Base-by-base conservation (phyloP, 2,888 invertebrate species). In the Ophioninae sp. region DNA sequence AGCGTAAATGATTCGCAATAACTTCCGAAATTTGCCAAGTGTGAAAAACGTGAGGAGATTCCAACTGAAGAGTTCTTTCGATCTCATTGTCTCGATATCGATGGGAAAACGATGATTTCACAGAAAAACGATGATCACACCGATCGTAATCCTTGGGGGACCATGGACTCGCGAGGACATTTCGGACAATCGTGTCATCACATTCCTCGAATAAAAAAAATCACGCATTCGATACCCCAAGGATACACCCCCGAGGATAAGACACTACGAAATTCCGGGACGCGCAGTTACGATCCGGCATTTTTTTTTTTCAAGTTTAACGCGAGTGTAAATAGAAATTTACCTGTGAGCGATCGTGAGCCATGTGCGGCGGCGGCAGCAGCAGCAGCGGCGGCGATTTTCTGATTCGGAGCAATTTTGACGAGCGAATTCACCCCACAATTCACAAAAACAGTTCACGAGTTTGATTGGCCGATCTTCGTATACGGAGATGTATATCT, bases 381-480 rank as follows among this genome's bases (percentile, higher is more conserved):
- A 67, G 76, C 83, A 72, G 79, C 75, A 77, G 82, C 81, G 59
- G 83, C 62, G 30, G 84, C 62, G 88, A 82, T 76, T 89, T 90
- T 83, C 85, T 87, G 82, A 88, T 90, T 87, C 44, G 89, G 89
- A 86, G 89, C 88, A 90, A 90, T 90, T 88, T 89, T 90, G 89
- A 79, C 82, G 81, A 69, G n/a, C 82, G 74, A 67, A 62, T 67
- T 69, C 79, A 80, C 76, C 70, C 69, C 81, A 86, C 77, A 79
- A 80, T 69, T 74, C 76, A 82, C 69, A 78, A 65, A 81, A 86
- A 81, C 37, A 23, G 59, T 70, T 74, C 79, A 82, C 68, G 64
- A 56, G 64, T 17, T 41, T 17, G 20, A 37, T 69, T 7, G 6
- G 44, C n/a, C 10, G 59, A 23, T 57, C 41, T 21, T 23, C 20